Percentiles rank a stretch among this genome's conserved stretches.
phyloP scores from a whole-genome alignment of 2,797 vertebrate genomes.

The Xiphorhynchus erythropygius region DNA sequence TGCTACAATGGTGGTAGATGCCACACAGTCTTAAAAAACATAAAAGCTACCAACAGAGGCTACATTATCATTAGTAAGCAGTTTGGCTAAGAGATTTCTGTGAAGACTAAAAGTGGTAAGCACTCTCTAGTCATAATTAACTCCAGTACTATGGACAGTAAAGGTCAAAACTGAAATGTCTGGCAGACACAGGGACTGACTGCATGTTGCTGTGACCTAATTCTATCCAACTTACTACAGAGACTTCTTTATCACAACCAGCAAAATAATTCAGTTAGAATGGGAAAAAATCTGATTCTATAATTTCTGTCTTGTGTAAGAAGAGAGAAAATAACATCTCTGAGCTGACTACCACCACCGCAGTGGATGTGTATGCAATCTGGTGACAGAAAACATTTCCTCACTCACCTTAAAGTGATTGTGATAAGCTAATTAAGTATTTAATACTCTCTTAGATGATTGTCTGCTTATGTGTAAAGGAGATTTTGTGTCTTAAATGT shows the following conservation, averaged over 20 bases:
- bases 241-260: constrained; percentile 46
- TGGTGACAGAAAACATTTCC: background rate
- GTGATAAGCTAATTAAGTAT: background rate
- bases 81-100: background rate
- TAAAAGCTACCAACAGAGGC: background rate
- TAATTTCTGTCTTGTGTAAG: background rate
- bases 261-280: background rate
- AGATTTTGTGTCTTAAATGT: background rate
- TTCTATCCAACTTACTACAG: constrained; percentile 49
- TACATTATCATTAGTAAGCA: background rate
- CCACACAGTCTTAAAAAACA: background rate
- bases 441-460: background rate
- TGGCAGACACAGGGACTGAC: constrained; percentile 21
- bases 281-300: background rate
- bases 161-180: constrained; percentile 57
- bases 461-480: background rate
- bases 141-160: background rate
- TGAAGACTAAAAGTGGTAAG: background rate
- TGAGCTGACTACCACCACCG: background rate
- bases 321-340: background rate
- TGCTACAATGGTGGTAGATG: background rate
- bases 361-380: background rate
- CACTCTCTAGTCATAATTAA: background rate
- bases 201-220: constrained; percentile 42
- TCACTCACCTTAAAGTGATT: background rate